Base-by-base conservation (phyloP, 2,113 vertebrate genomes). In the Ardeotis arabs region DNA sequence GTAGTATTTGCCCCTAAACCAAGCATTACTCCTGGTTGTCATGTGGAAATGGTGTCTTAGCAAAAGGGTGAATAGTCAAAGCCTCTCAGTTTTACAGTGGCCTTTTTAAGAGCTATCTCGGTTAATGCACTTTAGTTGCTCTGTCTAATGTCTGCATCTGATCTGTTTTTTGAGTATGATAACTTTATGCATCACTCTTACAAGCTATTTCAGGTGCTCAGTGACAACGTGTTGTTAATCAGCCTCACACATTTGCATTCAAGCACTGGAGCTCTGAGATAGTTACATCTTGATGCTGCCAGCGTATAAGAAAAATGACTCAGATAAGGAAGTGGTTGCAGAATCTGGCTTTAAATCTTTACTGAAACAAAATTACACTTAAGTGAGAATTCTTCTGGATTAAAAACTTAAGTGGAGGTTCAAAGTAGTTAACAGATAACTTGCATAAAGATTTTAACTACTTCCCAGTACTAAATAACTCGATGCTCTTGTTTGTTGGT, bases 241-340 rank as follows among this genome's bases (percentile, higher is more conserved):
- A 68, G 39, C 56, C 52, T 70, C 20, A 21, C 55, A 28, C 15
- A 10, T 80, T 63, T 88, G 47, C 22, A 7, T 67, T 88, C 74
- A 45, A 92, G 69, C 41, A 14, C 56, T 80, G 56, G 47, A 84
- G 70, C 69, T 80, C 82, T 74, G 67, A 94, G 67, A 6, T 66
- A 62, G 31, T 44, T 67, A 23, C 0, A 2, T 84, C 62, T 62
- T 78, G 56, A 84, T 92, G 62, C 76, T 95, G 83, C 74, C 53
- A 84, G 90, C 18, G 10, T 29, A 60, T 27, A n/a, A 95, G 79
- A 84, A 87, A 92, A 94, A 69, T 94, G 90, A 95, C 84, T 90
- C 62, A 90, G 80, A 27, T 93, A 86, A 96, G 96, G 93, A 97
- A 96, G 95, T 96, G 88, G 88, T 96, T 96, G 83, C 79, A 92